Base-by-base conservation (phyloP, 1,140 invertebrate species). In the Drosophila orosa region DNA sequence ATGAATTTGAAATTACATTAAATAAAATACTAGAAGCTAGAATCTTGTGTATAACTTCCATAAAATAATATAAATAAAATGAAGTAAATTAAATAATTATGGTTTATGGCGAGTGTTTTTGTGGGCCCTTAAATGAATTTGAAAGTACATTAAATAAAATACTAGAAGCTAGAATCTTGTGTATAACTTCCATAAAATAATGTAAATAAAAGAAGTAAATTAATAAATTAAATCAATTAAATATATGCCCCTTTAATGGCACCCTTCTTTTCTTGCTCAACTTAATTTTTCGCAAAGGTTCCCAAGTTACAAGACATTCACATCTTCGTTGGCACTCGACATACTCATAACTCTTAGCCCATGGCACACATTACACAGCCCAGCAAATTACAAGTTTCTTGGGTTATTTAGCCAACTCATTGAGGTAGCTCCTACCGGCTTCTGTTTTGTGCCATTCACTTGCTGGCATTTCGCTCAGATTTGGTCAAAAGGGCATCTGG, bases 401-500 rank as follows among this genome's bases (percentile, higher is more conserved):
- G 25, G 24, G 15, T 59, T 47, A 47, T 54, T 65, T 52, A 37
- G 19, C 24, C 39, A 50, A 63, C 44, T 65, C 40, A 74, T 50
- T 67, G 44, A 66, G 24, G 25, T 15, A 55, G 35, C 15, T 40
- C 45, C 33, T n/a, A 2, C 15, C 22, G 29, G 63, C 67, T 71
- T 47, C 61, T 68, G 65, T 65, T 60, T 33, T 33, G 6, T 33
- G 65, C 61, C 45, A 71, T 69, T 69, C 67, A 71, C 67, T 71
- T 71, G 67, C 68, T 71, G 65, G 67, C 68, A 72, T 71, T 72
- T 72, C 10, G 52, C 25, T 40, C 40, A 37, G 27, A 40, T 33
- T 50, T 54, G 50, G 68, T 72, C 65, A 72, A 58, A 72, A 72
- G 68, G 52, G 66, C 68, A 72, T 72, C 68, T 17, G 42, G 7